Evolutionary conservation across 2,888 invertebrate species (phyloP), one percentile per base, ranked within the genome.

Genomic region (Peribatodes rhomboidaria): DNA sequence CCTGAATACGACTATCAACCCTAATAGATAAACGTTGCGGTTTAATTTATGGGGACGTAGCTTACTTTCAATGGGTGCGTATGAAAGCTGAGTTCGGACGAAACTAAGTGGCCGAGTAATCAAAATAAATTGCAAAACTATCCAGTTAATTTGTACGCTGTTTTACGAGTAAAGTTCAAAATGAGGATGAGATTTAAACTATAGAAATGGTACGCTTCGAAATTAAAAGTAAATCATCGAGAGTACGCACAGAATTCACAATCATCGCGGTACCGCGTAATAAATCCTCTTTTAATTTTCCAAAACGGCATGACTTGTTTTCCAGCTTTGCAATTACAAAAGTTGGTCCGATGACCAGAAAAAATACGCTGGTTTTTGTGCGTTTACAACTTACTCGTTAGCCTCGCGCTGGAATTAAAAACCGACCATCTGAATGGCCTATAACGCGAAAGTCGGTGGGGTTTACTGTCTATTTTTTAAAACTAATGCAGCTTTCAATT

Each of bases 11-110:
- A 82, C 83, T 80, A 82, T 82, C 81, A 77, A 77, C 80, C 84
- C 81, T 83, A 79, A 84, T 83, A 82, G 80, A 82, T 84, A 85
- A 84, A 83, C 81, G 79, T 74, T 84, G 84, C 54, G 85, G 85
- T 80, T 84, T 84, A 83, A 85, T 85, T 82, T 83, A 85, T 83
- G 77, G 79, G 71, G 70, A 78, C 79, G 75, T 79, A 77, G 76
- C 73, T 68, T 70, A 81, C 79, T 84, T 84, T 80, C 77, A 75
- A 77, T 77, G 71, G 74, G 65, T 72, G 69, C 65, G 67, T 73
- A 70, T 72, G 73, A 72, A 75, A 76, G 69, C 68, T 31, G 39
- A 61, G 60, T 53, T 61, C 46, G 47, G 56, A 61, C 56, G 54
- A 64, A 70, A 65, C 65, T 65, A 70, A 72, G 65, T 71, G 67